Evolutionary conservation across 2,113 vertebrate species (phyloP), one percentile per base, ranked within the genome.

Genomic region (Accipiter cooperii): DNA sequence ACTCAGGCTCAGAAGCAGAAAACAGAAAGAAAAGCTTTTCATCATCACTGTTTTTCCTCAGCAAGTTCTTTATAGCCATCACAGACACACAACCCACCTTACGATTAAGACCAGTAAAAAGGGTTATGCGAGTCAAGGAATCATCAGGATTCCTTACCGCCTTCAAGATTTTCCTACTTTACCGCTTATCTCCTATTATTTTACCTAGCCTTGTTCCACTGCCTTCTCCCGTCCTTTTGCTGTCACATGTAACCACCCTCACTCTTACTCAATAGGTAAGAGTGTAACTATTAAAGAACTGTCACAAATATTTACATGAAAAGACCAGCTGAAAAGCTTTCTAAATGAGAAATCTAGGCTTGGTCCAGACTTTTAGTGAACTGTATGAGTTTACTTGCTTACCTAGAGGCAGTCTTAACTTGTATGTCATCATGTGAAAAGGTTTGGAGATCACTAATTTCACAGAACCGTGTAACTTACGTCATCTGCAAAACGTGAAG

Each of bases 241-340:
- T 65, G 40, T 13, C 87, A 64, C 65, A 12, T 0, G 4, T 17
- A 46, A 17, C 42, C n/a, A 49, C 42, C 47, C 63, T 34, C 16
- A 16, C 1, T 14, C 55, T 52, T n/a, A 13, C 24, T 13, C 10
- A 21, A 13, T 5, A 44, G 36, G 7, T 14, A 22, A 49, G 52
- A 89, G 4, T 9, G 6, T 10, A 13, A 4, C 58, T 57, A 5
- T 6, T 7, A 9, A 29, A 69, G 21, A 2, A 14, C 54, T 46
- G 13, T 19, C 63, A 13, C 26, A 3, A 14, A 29, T 6, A 49
- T 57, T 79, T 25, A 1, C 0, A 2, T 5, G 17, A 58, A 44
- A 74, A 73, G 7, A 81, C 7, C 17, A 68, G 42, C 38, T 46
- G 36, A 21, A 55, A 52, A 40, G n/a, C 34, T 58, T 49, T 44